Conservation (phyloP, 2,888 invertebrate genomes). For the Gari tellinella region DNA sequence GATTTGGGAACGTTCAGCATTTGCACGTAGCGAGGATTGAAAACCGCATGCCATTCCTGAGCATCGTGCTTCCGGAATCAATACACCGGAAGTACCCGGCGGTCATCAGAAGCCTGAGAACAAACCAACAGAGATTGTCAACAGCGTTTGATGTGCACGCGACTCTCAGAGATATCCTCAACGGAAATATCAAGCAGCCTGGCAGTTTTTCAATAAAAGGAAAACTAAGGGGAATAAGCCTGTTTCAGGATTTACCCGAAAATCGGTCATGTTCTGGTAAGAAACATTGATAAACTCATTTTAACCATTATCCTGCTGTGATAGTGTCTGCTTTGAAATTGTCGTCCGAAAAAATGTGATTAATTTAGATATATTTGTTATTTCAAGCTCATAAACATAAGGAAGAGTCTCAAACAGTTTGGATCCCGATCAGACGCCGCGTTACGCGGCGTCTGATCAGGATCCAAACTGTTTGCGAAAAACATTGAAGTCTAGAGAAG, state of each 20-base stretch:
- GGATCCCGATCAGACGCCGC: too few relatives aligned
- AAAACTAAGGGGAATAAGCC: constrained; percentile 77
- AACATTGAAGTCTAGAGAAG: too few relatives aligned
- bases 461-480: too few relatives aligned
- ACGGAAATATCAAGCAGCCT: constrained; percentile 32
- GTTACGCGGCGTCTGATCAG: too few relatives aligned
- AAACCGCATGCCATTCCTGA: constrained; percentile 94
- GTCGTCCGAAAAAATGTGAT: too few relatives aligned
- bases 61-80: constrained; percentile 90
- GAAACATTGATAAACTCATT: too few relatives aligned
- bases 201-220: constrained; percentile 10
- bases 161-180: constrained; percentile 89
- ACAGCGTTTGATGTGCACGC: constrained; percentile 95
- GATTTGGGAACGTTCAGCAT: constrained; percentile 92
- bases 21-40: constrained; percentile 96
- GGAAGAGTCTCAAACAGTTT: too few relatives aligned
- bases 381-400: too few relatives aligned
- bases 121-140: constrained; percentile 89
- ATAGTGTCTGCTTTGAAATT: too few relatives aligned
- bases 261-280: constrained; percentile 90
- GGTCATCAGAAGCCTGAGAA: constrained; percentile 86
- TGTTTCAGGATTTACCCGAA: constrained; percentile 85
- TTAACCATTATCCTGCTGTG: too few relatives aligned
- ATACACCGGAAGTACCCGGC: constrained; percentile 88
- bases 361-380: too few relatives aligned